Percentiles rank a stretch among this genome's conserved stretches.
phyloP scores from a whole-genome alignment of 2,797 vertebrate species.

The Echiichthys vipera region DNA sequence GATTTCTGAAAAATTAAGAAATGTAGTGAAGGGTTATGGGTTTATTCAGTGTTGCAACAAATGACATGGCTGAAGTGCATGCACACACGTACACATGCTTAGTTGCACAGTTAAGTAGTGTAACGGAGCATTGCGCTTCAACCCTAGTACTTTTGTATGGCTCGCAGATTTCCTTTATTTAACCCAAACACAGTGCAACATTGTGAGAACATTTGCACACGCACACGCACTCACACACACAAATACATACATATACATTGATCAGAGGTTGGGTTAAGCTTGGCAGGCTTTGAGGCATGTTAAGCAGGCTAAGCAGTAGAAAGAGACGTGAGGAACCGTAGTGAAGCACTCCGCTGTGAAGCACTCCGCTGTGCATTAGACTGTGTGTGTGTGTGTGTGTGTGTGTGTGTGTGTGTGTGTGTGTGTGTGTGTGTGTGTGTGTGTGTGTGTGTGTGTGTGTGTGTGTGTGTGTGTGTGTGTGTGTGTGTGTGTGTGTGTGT shows the following conservation, averaged over 20 bases:
- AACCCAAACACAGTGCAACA: slow-evolving; percentile 80
- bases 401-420: slow-evolving; percentile 13
- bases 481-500: slow-evolving; percentile 7
- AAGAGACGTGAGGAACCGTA: slow-evolving; percentile 57
- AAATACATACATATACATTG: slow-evolving; percentile 79
- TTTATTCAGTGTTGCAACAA: slow-evolving; percentile 65
- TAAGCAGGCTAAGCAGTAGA: slow-evolving; percentile 76
- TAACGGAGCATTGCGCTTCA: slow-evolving; percentile 72
- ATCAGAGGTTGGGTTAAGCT: slow-evolving; percentile 83
- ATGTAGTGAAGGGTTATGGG: slow-evolving; percentile 37
- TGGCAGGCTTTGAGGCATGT: slow-evolving; percentile 75
- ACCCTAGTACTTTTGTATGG: slow-evolving; percentile 77
- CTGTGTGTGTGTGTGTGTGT: slow-evolving; percentile 16
- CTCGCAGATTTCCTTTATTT: slow-evolving; percentile 84
- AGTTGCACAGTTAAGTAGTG: slow-evolving; percentile 77
- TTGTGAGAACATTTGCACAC: slow-evolving; percentile 75
- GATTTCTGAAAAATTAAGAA: background rate
- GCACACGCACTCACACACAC: slow-evolving; percentile 39
- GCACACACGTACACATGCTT: slow-evolving; percentile 65
- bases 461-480: slow-evolving; percentile 14
- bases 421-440: slow-evolving; percentile 12
- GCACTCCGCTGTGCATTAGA: slow-evolving; percentile 38
- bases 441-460: slow-evolving; percentile 16
- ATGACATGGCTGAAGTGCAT: slow-evolving; percentile 68
- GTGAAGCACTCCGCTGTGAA: slow-evolving; percentile 52